Evolutionary conservation across 2,113 vertebrate genomes (phyloP).

Genomic region (Cygnus atratus): DNA sequence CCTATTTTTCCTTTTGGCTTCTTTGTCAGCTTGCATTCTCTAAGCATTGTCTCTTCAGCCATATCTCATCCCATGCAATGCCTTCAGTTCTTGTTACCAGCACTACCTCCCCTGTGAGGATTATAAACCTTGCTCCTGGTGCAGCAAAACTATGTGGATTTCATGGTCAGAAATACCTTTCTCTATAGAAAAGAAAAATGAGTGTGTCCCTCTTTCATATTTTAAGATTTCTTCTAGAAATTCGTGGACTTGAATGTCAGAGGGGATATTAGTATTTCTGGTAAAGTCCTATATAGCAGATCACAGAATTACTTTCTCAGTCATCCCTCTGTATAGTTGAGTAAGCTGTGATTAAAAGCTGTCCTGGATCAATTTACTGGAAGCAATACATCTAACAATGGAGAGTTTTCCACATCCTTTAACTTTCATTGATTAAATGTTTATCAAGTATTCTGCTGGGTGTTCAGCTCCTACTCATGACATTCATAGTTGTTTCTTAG

Average conservation of each 20-base stretch:
- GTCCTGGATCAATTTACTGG: not conserved
- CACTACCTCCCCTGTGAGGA: not conserved
- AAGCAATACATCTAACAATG: not conserved
- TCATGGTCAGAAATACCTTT: constrained; percentile 1
- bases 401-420: constrained; percentile 11
- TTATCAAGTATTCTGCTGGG: not conserved
- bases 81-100: constrained; percentile 25
- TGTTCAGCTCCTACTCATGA: not conserved
- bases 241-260: not conserved
- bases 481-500: not conserved
- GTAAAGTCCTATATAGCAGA: not conserved
- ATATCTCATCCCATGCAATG: constrained; percentile 2
- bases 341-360: not conserved
- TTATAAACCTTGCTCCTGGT: not conserved
- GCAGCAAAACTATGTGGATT: constrained; percentile 5
- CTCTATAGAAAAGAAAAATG: not conserved
- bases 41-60: not conserved
- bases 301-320: not conserved
- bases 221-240: constrained; percentile 2
- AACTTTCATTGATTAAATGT: constrained; percentile 5
- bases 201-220: not conserved
- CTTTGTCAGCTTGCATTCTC: constrained; percentile 31
- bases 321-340: not conserved
- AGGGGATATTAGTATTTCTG: not conserved
- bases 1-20: constrained; percentile 24